These are phyloP conservation scores for Tromatobia lineatoria DNA, from an alignment of 2,888 invertebrate species.

Conservation along the genomic window DNA sequence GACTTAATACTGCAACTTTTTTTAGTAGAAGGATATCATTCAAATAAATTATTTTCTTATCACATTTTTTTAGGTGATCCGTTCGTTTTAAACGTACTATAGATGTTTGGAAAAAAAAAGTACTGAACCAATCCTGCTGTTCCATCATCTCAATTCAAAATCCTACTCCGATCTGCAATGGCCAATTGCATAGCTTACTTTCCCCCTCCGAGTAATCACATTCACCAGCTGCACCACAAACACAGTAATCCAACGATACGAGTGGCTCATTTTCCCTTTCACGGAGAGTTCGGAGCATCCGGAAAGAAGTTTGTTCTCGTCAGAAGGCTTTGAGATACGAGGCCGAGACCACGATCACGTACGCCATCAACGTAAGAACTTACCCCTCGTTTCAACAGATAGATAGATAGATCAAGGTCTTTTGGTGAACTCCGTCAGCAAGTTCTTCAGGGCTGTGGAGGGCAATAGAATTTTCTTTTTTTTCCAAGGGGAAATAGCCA, in stretches of 20 bases:
- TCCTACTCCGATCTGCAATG: slow-evolving; percentile 14
- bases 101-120: not conserved
- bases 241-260: not conserved
- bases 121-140: not conserved
- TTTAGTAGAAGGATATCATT: too few species aligned
- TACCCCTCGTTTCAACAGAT: not conserved
- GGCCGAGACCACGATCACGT: slow-evolving; percentile 39
- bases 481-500: not conserved
- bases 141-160: not conserved
- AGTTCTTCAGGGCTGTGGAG: not conserved
- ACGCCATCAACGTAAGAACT: slow-evolving; percentile 29
- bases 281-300: slow-evolving; percentile 28
- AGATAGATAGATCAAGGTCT: slow-evolving; percentile 6
- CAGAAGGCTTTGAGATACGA: not conserved
- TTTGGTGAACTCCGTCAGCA: not conserved
- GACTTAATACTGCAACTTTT: too few species aligned
- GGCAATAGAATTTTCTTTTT: not conserved
- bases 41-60: too few species aligned
- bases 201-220: not conserved
- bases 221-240: not conserved
- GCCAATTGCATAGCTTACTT: slow-evolving; percentile 10
- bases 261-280: slow-evolving; percentile 59
- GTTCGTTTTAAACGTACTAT: too few species aligned
- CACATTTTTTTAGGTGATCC: too few species aligned
- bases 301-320: slow-evolving; percentile 31